These are phyloP conservation scores for Adelosebastes latens DNA, from an alignment of 2,797 vertebrate genomes.

Conservation along the genomic window DNA sequence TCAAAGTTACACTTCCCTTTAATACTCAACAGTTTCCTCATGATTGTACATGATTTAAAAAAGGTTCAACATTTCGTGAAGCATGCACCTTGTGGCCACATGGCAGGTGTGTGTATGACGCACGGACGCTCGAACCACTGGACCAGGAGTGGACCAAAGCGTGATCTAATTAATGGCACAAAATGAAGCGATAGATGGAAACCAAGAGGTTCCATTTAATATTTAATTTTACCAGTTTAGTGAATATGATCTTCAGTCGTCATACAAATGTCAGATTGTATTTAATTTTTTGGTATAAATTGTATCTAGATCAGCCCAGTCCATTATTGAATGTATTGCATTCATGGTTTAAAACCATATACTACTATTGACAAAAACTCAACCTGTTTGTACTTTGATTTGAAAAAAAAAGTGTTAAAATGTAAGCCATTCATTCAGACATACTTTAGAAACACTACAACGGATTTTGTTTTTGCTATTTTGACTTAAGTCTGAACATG, in stretches of 20 bases:
- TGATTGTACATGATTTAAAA: background rate
- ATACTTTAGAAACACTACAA: background rate
- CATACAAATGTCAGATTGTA: background rate
- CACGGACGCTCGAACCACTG: too few species aligned
- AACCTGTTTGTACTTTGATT: too few species aligned
- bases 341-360: background rate
- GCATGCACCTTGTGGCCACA: background rate
- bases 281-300: background rate
- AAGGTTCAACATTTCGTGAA: background rate
- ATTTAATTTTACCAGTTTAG: background rate
- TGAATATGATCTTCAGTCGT: background rate
- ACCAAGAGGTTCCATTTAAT: background rate
- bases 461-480: background rate
- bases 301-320: background rate
- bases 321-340: background rate
- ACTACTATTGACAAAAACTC: too few species aligned
- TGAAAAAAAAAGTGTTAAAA: too few species aligned
- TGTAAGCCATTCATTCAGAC: too few species aligned
- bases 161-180: background rate
- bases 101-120: too few species aligned
- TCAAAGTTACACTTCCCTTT: background rate
- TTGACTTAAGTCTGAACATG: background rate
- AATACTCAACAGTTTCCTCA: background rate
- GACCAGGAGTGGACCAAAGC: background rate
- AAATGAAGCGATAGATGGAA: background rate